Conservation (phyloP, 1,140 invertebrate genomes). For the Aleiodes sp. region DNA sequence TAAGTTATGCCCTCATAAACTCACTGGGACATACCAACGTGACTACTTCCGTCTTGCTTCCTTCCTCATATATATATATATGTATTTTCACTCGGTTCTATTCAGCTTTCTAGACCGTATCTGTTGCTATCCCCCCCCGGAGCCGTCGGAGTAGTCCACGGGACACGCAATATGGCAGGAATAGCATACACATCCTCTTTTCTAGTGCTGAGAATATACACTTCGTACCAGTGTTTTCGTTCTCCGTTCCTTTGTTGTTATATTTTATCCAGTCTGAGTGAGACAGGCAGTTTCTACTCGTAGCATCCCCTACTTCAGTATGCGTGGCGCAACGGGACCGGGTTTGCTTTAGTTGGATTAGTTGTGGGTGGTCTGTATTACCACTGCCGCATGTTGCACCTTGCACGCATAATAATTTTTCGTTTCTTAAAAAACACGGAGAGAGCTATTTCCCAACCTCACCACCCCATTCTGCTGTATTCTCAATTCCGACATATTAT, state of each 20-base stretch:
- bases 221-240: background rate
- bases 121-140: conserved; percentile 39
- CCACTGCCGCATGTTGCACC: conserved; percentile 16
- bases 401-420: conserved; percentile 30
- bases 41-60: conserved; percentile 32
- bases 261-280: conserved; percentile 16
- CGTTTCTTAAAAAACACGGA: background rate
- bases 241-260: conserved; percentile 16
- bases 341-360: conserved; percentile 24
- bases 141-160: too few relatives aligned
- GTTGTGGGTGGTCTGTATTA: conserved; percentile 22
- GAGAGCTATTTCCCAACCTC: background rate
- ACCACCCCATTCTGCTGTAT: background rate
- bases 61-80: background rate
- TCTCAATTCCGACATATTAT: conserved; percentile 15
- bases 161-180: conserved; percentile 20
- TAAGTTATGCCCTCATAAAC: conserved; percentile 56
- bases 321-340: conserved; percentile 9
- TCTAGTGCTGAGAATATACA: background rate
- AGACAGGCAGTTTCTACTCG: background rate
- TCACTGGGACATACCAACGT: conserved; percentile 46
- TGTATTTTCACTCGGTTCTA: background rate
- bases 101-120: conserved; percentile 34
- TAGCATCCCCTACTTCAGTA: conserved; percentile 10
- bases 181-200: background rate